phyloP scores from a whole-genome alignment of 2,888 invertebrate species.

The Andricus quercusramuli region DNA sequence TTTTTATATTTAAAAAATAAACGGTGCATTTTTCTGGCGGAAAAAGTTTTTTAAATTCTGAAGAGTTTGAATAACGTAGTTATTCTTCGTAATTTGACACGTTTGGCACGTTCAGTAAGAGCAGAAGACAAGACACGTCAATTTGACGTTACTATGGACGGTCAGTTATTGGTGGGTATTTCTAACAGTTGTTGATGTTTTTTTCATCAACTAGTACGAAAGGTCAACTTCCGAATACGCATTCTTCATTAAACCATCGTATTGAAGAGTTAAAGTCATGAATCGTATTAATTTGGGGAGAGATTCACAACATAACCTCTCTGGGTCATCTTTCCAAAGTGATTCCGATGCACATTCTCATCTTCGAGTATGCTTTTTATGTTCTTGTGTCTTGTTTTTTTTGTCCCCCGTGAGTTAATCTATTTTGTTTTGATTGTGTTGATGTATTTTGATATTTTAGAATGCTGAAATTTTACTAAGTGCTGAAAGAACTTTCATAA shows the following conservation, averaged over 20 bases:
- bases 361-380: constrained; percentile 55
- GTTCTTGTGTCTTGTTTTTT: constrained; percentile 47
- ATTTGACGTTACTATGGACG: constrained; percentile 69
- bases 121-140: constrained; percentile 52
- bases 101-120: background rate
- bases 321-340: constrained; percentile 41
- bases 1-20: background rate
- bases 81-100: constrained; percentile 6
- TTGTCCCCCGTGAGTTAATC: constrained; percentile 44
- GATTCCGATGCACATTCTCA: constrained; percentile 54
- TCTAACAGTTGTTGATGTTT: constrained; percentile 42
- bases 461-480: background rate
- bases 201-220: constrained; percentile 46
- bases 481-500: background rate
- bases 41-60: background rate
- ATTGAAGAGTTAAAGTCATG: constrained; percentile 22
- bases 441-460: background rate
- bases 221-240: constrained; percentile 49
- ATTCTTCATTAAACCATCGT: constrained; percentile 27
- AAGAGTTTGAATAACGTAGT: background rate
- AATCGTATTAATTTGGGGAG: constrained; percentile 3
- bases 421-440: background rate
- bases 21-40: background rate
- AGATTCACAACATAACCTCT: constrained; percentile 44
- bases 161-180: constrained; percentile 70